These are phyloP conservation scores for Brachynemurus nebulosus DNA, from an alignment of 2,888 invertebrate species.

Conservation along the genomic window DNA sequence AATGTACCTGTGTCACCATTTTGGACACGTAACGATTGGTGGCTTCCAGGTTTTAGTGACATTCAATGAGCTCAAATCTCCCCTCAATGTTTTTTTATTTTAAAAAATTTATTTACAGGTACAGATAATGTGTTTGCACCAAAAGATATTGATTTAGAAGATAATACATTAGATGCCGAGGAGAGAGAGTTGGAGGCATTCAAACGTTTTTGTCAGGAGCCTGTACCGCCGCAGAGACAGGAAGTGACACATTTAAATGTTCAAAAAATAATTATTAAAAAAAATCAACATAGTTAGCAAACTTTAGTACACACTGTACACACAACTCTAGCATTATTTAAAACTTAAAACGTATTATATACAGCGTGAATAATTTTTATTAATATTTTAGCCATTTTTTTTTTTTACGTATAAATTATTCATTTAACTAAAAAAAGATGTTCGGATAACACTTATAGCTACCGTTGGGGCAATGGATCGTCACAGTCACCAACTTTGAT, in stretches of 20 bases:
- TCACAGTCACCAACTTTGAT: too few relatives aligned
- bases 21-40: constrained; percentile 1
- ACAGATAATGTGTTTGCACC: constrained; percentile 63
- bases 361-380: too few relatives aligned
- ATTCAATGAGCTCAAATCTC: too few relatives aligned
- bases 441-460: too few relatives aligned
- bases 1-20: not conserved
- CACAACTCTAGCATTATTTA: not conserved
- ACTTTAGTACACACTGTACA: not conserved
- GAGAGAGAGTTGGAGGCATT: constrained; percentile 76
- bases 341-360: too few relatives aligned
- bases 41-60: constrained; percentile 4
- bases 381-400: too few relatives aligned
- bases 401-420: too few relatives aligned
- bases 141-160: constrained; percentile 60
- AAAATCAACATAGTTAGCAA: constrained; percentile 28
- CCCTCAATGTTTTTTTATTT: too few relatives aligned
- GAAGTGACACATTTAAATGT: constrained; percentile 62
- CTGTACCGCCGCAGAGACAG: constrained; percentile 61
- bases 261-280: constrained; percentile 58
- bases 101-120: constrained; percentile 11
- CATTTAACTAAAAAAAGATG: too few relatives aligned
- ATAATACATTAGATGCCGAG: constrained; percentile 62
- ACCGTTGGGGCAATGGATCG: too few relatives aligned
- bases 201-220: constrained; percentile 75